Conservation (phyloP, 2,113 vertebrate species). For the Psittacula cyanocephala region DNA sequence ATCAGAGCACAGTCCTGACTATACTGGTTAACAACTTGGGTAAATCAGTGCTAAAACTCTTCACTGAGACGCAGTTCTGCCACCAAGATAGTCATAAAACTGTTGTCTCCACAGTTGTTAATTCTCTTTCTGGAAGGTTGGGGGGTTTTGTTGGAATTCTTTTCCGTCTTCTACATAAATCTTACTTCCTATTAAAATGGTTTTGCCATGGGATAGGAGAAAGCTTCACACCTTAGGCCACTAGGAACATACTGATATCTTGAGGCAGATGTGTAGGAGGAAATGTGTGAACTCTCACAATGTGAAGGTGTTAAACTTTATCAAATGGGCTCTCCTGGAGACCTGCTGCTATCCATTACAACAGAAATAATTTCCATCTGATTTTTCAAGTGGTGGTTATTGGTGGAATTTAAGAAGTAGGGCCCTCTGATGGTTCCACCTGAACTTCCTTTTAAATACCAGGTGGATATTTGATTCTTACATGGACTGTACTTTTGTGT, state of each 20-base stretch:
- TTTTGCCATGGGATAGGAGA: not conserved
- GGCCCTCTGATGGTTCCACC: not conserved
- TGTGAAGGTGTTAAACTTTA: conserved; percentile 20
- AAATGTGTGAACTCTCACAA: conserved; percentile 42
- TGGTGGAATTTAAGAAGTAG: not conserved
- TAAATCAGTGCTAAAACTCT: not conserved
- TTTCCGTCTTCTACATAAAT: not conserved
- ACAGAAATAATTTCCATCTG: conserved; percentile 46
- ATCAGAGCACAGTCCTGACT: not conserved
- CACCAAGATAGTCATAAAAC: not conserved
- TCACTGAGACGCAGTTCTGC: not conserved
- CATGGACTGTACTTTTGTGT: not conserved
- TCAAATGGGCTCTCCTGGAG: conserved; percentile 23
- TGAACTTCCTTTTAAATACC: not conserved
- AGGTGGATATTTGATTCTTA: not conserved
- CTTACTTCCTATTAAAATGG: not conserved
- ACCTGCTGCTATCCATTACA: conserved; percentile 33
- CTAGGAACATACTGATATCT: not conserved
- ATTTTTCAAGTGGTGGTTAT: not conserved
- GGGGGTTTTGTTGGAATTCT: accelerated
- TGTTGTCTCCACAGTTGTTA: not conserved
- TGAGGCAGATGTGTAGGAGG: not conserved
- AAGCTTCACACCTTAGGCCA: conserved; percentile 8
- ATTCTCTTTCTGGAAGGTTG: not conserved
- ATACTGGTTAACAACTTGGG: not conserved